Evolutionary conservation across 2,888 invertebrate genomes (phyloP), one percentile per base, ranked within the genome.

Genomic region (Hyles lineata): DNA sequence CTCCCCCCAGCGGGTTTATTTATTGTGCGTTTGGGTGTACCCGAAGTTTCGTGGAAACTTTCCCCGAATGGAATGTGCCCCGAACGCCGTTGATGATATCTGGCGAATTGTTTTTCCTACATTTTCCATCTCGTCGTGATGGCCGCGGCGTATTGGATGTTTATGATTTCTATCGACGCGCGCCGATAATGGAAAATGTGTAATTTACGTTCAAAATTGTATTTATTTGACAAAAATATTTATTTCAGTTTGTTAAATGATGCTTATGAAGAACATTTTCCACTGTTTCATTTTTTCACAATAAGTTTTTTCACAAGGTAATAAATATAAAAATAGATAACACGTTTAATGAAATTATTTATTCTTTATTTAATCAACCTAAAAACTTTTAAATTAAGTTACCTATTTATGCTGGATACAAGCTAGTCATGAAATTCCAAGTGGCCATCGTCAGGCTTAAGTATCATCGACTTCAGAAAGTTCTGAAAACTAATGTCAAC

Each of bases 11-110:
- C 90, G 85, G 89, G 92, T 87, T 92, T 93, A 93, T 93, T 93
- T 93, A 93, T 93, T 86, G 93, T 89, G 90, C 93, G 91, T 93
- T 91, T 88, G 92, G 92, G 93, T 92, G 92, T 89, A 85, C 84
- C 84, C 86, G 87, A 86, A 87, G 82, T 85, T 87, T 80, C 83
- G 84, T 80, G 83, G 86, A 87, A 91, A 91, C 85, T 92, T 92
- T 84, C 81, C 76, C 84, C 86, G 89, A 90, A 90, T 88, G 90
- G 90, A 91, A 92, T 92, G 90, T 90, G 90, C 88, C 90, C 87
- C 83, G 90, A 86, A 84, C 86, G 83, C 86, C 87, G 89, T 88
- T 88, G 89, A 90, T 90, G 90, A 86, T 89, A 87, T 87, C 82
- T 88, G 83, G 76, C 80, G 84, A 84, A 87, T 87, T 87, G 87